A percentile compares a stretch with the other conserved stretches of the same genome.
phyloP scores from a whole-genome alignment of 1,140 invertebrate genomes.

The Papilio polyxenes region DNA sequence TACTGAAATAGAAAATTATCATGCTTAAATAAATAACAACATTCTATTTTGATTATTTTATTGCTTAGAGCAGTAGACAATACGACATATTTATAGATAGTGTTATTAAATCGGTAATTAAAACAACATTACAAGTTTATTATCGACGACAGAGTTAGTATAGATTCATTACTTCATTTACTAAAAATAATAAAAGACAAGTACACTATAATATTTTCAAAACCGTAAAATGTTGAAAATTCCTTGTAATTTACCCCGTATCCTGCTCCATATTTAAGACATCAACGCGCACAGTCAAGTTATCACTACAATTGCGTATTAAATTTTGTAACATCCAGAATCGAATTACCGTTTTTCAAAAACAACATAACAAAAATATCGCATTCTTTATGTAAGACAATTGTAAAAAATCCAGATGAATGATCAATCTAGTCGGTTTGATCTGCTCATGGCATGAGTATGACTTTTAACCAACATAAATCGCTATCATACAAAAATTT shows the following conservation, averaged over 20 bases:
- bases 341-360: no score
- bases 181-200: not conserved
- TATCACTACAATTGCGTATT: not conserved
- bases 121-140: slow-evolving; percentile 1
- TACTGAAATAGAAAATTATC: not conserved
- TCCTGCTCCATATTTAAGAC: slow-evolving; percentile 64
- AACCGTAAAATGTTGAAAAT: slow-evolving; percentile 1
- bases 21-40: not conserved
- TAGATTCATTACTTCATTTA: not conserved
- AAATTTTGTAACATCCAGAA: no score
- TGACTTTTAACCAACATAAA: no score
- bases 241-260: not conserved
- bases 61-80: not conserved
- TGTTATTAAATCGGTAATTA: not conserved
- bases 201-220: not conserved
- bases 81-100: not conserved
- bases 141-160: not conserved
- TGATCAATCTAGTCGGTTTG: no score
- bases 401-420: no score
- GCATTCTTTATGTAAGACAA: no score
- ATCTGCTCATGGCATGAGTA: no score
- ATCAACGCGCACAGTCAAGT: slow-evolving; percentile 63
- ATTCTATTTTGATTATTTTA: not conserved
- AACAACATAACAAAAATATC: no score
- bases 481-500: no score